Conservation (phyloP, 1,140 invertebrate genomes). For the Stegodyphus mimosarum region DNA sequence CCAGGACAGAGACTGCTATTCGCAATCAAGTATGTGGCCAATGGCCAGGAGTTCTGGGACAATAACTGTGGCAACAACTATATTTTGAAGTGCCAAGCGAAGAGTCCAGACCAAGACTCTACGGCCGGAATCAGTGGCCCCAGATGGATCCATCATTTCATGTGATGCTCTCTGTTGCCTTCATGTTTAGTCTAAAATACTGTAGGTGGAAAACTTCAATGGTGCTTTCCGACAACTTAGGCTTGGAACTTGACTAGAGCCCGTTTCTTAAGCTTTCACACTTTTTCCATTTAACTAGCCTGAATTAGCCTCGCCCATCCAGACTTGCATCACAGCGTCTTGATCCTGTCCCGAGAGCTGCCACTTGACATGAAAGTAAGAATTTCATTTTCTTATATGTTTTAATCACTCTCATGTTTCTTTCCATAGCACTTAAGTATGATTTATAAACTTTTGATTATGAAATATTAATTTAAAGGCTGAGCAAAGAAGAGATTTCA, state of each 20-base stretch:
- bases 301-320: neutral
- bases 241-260: constrained; percentile 45
- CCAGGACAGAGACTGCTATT: constrained; percentile 81
- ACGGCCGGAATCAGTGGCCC: constrained; percentile 8
- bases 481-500: too few relatives aligned
- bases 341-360: neutral
- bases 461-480: too few relatives aligned
- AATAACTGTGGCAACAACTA: constrained; percentile 88
- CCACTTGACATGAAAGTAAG: neutral
- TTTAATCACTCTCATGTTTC: too few relatives aligned
- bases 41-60: constrained; percentile 89
- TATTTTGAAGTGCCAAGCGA: constrained; percentile 77
- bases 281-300: neutral
- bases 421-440: too few relatives aligned
- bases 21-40: constrained; percentile 84
- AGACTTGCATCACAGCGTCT: neutral
- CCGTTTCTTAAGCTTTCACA: constrained; percentile 10
- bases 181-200: neutral
- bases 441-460: too few relatives aligned
- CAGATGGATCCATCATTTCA: constrained; percentile 52
- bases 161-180: constrained; percentile 23
- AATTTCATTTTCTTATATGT: neutral
- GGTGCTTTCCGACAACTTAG: constrained; percentile 38
- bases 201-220: constrained; percentile 16
- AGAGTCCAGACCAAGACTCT: neutral